Evolutionary conservation across 2,888 invertebrate genomes (phyloP), one percentile per base, ranked within the genome.

Genomic region (Chrysolina oricalcia): DNA sequence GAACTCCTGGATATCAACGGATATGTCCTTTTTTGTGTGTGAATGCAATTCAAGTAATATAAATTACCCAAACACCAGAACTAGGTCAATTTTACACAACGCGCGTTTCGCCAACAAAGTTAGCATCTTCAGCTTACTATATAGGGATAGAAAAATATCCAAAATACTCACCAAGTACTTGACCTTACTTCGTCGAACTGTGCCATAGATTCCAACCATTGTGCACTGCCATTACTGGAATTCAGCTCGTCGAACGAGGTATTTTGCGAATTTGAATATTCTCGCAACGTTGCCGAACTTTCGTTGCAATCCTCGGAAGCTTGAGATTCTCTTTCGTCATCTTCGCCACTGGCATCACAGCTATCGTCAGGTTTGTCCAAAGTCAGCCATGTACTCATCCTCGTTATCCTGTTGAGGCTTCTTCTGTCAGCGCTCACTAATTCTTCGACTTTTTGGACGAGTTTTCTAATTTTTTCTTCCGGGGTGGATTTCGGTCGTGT

Each of bases 331-430:
- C 91, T 91, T 9, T 94, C 94, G 59, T 96, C 96, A 81, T 95
- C 96, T 89, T 97, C 97, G 15, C 96, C 96, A 74, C 96, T 97
- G 0, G 97, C 97, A 87, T 97, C 97, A 87, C 96, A 96, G 88
- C 93, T 94, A 87, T 94, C 94, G 72, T 92, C 91, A 65, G 92
- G 91, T 90, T 92, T 89, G 75, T 91, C 90, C 85, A 92, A 91
- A 83, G 92, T 92, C 76, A 94, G 86, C 94, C 94, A 94, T 86
- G 93, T 93, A 53, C 19, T 35, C 50, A 68, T 48, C 76, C 93
- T 89, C 0, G 92, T 91, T 90, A 93, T 92, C 86, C 94, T 94
- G 53, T 70, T 90, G 70, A 87, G 80, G 13, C 87, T 85, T 67
- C 83, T 76, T 81, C 90, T 62, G 59, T 86, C 86, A 0, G 84